Conservation (phyloP, 2,888 invertebrate genomes). For the Xestia xanthographa region DNA sequence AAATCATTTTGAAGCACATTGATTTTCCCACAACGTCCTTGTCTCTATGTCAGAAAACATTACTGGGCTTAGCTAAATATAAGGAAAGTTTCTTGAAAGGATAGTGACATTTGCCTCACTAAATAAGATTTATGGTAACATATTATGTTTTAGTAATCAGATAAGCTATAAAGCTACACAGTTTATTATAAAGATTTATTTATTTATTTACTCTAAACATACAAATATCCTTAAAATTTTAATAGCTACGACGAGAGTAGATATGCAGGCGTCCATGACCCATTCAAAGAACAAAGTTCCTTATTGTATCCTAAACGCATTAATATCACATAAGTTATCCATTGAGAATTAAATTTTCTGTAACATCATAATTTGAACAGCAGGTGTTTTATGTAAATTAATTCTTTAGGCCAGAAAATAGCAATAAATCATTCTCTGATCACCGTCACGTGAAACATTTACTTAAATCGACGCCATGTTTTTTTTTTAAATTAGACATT, state of each 20-base stretch:
- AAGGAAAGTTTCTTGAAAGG: neutral
- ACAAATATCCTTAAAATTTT: no score
- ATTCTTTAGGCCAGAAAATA: constrained; percentile 15
- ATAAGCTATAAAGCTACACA: constrained; percentile 6
- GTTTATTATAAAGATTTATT: constrained; percentile 11
- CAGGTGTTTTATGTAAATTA: constrained; percentile 17
- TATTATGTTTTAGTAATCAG: constrained; percentile 12
- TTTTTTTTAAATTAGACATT: constrained; percentile 38
- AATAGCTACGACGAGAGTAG: no score
- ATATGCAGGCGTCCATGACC: constrained; percentile 11
- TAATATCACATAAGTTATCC: neutral
- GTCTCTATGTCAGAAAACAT: neutral
- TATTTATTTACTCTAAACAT: no score
- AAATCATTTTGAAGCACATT: neutral
- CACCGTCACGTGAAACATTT: constrained; percentile 26
- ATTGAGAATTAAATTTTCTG: constrained; percentile 5
- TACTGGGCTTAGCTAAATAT: neutral
- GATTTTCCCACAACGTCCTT: neutral
- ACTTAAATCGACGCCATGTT: constrained; percentile 28
- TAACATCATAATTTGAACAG: neutral
- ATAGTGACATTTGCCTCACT: no score
- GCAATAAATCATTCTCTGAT: constrained; percentile 19
- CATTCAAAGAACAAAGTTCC: neutral
- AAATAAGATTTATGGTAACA: neutral
- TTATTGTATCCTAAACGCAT: constrained; percentile 4